A percentile compares a stretch with the other conserved stretches of the same genome.
Evolutionary conservation across 2,797 vertebrate genomes (phyloP).

Genomic region (Lithobates sylvaticus): DNA sequence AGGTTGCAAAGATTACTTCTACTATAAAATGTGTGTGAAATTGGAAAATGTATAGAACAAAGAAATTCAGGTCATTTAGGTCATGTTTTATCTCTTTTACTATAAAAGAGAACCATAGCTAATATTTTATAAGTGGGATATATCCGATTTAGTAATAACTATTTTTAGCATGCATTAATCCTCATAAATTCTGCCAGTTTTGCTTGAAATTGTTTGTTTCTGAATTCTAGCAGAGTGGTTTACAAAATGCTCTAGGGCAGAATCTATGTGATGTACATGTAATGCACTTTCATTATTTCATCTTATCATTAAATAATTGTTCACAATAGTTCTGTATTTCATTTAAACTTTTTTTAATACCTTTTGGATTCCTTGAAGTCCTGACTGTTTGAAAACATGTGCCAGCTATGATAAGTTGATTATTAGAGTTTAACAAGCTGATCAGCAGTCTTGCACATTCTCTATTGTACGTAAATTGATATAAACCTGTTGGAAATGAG

Average conservation of each 20-base stretch:
- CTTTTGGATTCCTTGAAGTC: slow-evolving; percentile 1
- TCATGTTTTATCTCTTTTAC: background rate
- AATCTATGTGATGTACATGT: background rate
- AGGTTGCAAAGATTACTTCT: background rate
- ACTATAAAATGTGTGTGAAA: too few species aligned
- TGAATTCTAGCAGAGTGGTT: background rate
- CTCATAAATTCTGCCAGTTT: background rate
- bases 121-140: background rate
- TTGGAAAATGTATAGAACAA: too few species aligned
- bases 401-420: slow-evolving; percentile 42
- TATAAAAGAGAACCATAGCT: background rate
- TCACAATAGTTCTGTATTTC: slow-evolving; percentile 40
- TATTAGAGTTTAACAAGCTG: slow-evolving; percentile 48
- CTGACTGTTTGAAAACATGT: slow-evolving; percentile 27
- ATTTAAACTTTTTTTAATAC: slow-evolving; percentile 27
- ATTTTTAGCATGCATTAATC: background rate
- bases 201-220: background rate
- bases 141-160: background rate
- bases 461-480: slow-evolving; percentile 46
- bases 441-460: slow-evolving; percentile 18
- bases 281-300: background rate
- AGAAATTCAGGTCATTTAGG: background rate
- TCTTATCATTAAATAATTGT: slow-evolving; percentile 40
- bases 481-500: slow-evolving; percentile 37
- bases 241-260: background rate